Evolutionary conservation across 2,797 vertebrate species (phyloP), one percentile per base, ranked within the genome.

Genomic region (Leptatherina wallacei): DNA sequence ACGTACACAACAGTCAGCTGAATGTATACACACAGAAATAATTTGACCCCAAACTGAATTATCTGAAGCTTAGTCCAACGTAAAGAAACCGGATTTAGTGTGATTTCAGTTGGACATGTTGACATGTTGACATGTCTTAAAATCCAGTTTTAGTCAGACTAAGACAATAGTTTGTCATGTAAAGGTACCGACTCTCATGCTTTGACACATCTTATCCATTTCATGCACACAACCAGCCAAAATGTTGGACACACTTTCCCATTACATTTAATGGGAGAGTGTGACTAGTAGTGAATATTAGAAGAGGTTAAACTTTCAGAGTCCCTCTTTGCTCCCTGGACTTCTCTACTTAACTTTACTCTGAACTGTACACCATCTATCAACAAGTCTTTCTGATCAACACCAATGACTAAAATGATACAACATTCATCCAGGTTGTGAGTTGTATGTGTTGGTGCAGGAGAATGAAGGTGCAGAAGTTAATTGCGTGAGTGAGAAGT

Each of bases 381-480:
- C 36, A 35, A 73, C 56, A 71, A 66, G 42, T 36, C 22, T 4
- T 69, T 71, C 61, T 65, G 57, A 12, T 2, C 29, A 62, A 60
- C 6, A 65, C 56, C 30, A 52, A 40, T 18, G 44, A 49, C 30
- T 63, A 27, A 58, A 30, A 35, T 9, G 2, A 74, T 0, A 71
- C 60, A 78, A 22, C 55, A 44, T 3, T 68, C 30, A 81, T 75
- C 59, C 66, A 49, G 64, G 71, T 13, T 42, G 49, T 2, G 59
- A 49, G 80, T 68, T 38, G 64, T 80, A 76, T 51, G 84, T 82
- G 80, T 75, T 32, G 59, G 71, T 77, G 82, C 77, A 75, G 66
- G 82, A 76, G 77, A 9, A 85, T 81, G 82, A 75, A 70, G 85
- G 79, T 85, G 81, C 66, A 78, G 77, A 84, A 71, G 78, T n/a